Conservation (phyloP, 2,797 vertebrate species). For the Anabas testudineus region DNA sequence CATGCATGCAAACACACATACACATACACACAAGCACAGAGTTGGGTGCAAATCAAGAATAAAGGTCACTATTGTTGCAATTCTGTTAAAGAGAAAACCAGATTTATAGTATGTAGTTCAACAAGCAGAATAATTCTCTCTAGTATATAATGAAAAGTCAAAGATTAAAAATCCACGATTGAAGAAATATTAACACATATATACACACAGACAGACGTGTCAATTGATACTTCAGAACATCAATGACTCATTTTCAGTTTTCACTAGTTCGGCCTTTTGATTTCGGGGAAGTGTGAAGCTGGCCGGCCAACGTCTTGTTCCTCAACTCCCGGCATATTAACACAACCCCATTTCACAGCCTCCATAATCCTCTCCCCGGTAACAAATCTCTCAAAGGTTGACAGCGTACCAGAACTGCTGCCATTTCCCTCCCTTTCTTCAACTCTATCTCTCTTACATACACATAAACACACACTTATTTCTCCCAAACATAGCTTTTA, state of each 20-base stretch:
- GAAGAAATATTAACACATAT: slow-evolving; percentile 27
- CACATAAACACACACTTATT: slow-evolving; percentile 55
- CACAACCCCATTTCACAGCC: slow-evolving; percentile 74
- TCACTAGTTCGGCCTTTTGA: slow-evolving; percentile 63
- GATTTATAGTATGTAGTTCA: slow-evolving; percentile 40
- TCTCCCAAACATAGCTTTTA: slow-evolving; percentile 44
- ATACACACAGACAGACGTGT: slow-evolving; percentile 22
- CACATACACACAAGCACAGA: neutral
- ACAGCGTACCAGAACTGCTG: slow-evolving; percentile 62
- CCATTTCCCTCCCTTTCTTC: slow-evolving; percentile 43
- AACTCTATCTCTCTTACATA: slow-evolving; percentile 46
- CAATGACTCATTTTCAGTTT: slow-evolving; percentile 51
- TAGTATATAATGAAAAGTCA: slow-evolving; percentile 34
- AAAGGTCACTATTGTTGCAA: slow-evolving; percentile 12
- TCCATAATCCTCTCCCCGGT: slow-evolving; percentile 73
- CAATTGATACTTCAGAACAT: slow-evolving; percentile 55
- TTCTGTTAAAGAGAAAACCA: slow-evolving; percentile 13
- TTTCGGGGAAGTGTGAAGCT: slow-evolving; percentile 60
- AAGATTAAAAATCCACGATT: slow-evolving; percentile 49
- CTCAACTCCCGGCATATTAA: slow-evolving; percentile 73
- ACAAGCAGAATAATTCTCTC: slow-evolving; percentile 41
- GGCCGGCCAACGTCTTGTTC: slow-evolving; percentile 61
- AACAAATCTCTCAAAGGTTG: slow-evolving; percentile 80
- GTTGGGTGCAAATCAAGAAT: slow-evolving; percentile 21
- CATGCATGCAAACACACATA: slow-evolving; percentile 19